Evolutionary conservation across 2,888 invertebrate species (phyloP).

Genomic region (Amphipyra berbera): DNA sequence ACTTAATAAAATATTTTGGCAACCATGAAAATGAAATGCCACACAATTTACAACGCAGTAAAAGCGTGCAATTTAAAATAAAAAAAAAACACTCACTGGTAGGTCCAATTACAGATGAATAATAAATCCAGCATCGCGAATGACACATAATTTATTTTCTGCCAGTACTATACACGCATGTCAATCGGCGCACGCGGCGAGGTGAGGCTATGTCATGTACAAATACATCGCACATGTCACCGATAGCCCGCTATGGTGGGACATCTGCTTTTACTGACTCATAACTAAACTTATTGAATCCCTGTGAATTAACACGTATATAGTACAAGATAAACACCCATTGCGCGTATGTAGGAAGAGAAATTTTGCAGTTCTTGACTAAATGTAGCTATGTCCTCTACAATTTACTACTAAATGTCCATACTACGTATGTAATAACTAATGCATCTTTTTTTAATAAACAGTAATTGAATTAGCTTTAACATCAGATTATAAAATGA

Average conservation of each 20-base stretch:
- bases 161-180: conserved; percentile 40
- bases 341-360: conserved; percentile 2
- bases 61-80: conserved; percentile 25
- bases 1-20: conserved; percentile 28
- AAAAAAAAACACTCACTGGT: conserved; percentile 11
- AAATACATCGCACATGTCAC: conserved; percentile 48
- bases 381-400: background rate
- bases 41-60: background rate
- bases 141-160: conserved; percentile 56
- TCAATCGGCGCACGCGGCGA: conserved; percentile 41
- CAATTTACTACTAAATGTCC: too few relatives aligned
- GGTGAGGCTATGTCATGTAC: conserved; percentile 43
- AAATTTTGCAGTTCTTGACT: background rate
- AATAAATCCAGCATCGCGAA: conserved; percentile 41
- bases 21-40: conserved; percentile 14
- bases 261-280: conserved; percentile 58
- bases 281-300: conserved; percentile 29
- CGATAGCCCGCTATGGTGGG: conserved; percentile 50
- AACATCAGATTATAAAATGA: too few relatives aligned
- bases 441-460: too few relatives aligned
- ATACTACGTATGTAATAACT: too few relatives aligned
- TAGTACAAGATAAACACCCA: conserved; percentile 24
- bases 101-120: conserved; percentile 37
- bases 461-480: too few relatives aligned
- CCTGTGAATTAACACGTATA: conserved; percentile 38